phyloP scores from a whole-genome alignment of 2,888 invertebrate species.

The Nomada lathburiana region DNA sequence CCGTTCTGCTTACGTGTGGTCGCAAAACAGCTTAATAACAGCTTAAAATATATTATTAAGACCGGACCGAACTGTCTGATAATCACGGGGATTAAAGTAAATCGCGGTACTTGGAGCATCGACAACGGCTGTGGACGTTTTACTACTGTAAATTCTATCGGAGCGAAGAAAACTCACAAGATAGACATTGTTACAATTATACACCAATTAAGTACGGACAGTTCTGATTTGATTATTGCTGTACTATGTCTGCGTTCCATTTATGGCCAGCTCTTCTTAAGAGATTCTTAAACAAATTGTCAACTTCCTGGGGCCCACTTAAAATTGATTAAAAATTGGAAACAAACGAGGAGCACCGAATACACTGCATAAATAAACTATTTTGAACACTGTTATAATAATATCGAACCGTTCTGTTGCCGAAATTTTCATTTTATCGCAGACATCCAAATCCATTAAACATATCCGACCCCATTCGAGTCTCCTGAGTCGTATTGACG shows the following conservation, averaged over 20 bases:
- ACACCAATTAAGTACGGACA: conserved; percentile 14
- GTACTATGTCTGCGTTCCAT: not conserved
- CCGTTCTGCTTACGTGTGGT: conserved; percentile 68
- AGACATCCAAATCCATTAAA: not conserved
- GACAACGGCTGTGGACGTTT: conserved; percentile 54
- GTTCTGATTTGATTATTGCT: conserved; percentile 1
- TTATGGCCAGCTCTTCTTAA: not conserved
- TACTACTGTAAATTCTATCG: conserved; percentile 31
- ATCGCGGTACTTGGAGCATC: conserved; percentile 40
- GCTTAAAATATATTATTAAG: conserved; percentile 74
- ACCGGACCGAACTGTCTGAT: conserved; percentile 48
- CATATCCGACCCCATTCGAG: not conserved
- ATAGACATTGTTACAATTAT: conserved; percentile 27
- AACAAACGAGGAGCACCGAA: too few species aligned
- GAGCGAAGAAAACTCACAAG: conserved; percentile 16
- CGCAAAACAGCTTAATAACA: conserved; percentile 63
- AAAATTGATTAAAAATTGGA: too few species aligned
- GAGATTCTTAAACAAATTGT: not conserved
- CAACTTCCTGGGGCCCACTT: too few species aligned
- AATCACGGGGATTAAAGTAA: conserved; percentile 48
- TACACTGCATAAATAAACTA: too few species aligned
- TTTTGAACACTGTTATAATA: too few species aligned
- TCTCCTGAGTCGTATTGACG: not conserved
- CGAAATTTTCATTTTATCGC: too few species aligned
- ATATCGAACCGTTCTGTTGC: too few species aligned